Conservation (phyloP, 1,140 invertebrate species). For the Ceratosolen fusciceps region DNA sequence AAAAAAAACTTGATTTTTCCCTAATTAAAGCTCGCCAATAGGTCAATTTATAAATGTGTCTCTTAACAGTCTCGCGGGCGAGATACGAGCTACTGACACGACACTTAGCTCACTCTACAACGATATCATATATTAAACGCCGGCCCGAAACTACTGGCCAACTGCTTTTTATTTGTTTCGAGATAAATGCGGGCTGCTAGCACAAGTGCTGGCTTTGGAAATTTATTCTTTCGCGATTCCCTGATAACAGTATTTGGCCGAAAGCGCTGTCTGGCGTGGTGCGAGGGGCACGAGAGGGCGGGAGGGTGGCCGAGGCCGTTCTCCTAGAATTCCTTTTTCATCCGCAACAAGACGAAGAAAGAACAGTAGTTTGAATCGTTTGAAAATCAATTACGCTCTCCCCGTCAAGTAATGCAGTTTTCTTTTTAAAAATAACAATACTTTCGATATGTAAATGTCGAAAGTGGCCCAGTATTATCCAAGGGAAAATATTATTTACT, state of each 20-base stretch:
- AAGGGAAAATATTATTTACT: no score
- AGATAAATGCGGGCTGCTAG: background rate
- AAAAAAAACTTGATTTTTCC: background rate
- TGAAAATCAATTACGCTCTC: background rate
- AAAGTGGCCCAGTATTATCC: no score
- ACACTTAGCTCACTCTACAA: background rate
- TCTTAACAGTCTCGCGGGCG: background rate
- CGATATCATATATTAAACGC: background rate
- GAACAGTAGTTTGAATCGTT: background rate
- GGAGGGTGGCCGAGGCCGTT: no score
- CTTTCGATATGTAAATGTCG: no score
- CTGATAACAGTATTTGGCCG: background rate
- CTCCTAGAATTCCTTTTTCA: no score
- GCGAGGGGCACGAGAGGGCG: no score
- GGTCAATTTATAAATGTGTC: background rate
- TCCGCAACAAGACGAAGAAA: no score
- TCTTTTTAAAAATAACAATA: no score
- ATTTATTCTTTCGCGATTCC: background rate
- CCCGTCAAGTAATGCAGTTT: no score
- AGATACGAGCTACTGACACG: background rate
- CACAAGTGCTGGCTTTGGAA: background rate
- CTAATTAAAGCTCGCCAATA: background rate
- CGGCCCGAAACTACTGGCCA: background rate
- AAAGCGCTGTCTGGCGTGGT: no score
- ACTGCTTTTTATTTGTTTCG: slow-evolving; percentile 14